Conservation (phyloP, 2,797 vertebrate species). For the Propithecus perrieri region DNA sequence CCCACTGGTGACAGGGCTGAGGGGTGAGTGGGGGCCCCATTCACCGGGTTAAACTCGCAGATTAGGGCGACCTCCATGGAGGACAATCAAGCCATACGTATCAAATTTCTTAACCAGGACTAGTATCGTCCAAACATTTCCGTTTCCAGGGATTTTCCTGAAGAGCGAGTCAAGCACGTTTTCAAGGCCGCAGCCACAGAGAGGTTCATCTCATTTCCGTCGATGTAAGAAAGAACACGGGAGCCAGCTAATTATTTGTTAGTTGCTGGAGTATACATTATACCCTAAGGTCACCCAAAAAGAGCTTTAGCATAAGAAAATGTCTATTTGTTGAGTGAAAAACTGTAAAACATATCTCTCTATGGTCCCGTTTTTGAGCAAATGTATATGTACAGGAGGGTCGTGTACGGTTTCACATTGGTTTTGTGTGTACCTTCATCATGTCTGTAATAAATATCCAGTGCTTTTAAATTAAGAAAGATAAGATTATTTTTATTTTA, state of each 20-base stretch:
- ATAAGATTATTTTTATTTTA: background rate
- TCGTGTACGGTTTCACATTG: background rate
- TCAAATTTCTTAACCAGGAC: background rate
- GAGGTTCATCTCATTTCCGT: background rate
- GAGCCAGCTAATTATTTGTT: background rate
- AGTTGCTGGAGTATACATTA: no score
- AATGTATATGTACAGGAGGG: accelerated
- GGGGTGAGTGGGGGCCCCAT: background rate
- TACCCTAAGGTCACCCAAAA: background rate
- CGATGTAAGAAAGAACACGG: background rate
- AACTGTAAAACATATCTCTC: background rate
- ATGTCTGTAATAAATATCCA: background rate
- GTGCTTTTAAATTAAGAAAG: background rate
- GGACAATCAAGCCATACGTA: background rate
- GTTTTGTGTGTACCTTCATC: background rate
- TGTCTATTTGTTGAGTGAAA: background rate
- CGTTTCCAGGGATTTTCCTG: background rate
- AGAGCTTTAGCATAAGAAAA: background rate
- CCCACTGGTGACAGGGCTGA: background rate
- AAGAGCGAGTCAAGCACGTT: no score
- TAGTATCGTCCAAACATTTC: background rate
- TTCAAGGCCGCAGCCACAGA: background rate
- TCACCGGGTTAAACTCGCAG: accelerated
- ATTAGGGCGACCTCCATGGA: background rate
- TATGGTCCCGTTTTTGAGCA: background rate